Percentiles rank a stretch among this genome's conserved stretches.
phyloP scores from a whole-genome alignment of 2,797 vertebrate genomes.

The Sebastes paucispinis region DNA sequence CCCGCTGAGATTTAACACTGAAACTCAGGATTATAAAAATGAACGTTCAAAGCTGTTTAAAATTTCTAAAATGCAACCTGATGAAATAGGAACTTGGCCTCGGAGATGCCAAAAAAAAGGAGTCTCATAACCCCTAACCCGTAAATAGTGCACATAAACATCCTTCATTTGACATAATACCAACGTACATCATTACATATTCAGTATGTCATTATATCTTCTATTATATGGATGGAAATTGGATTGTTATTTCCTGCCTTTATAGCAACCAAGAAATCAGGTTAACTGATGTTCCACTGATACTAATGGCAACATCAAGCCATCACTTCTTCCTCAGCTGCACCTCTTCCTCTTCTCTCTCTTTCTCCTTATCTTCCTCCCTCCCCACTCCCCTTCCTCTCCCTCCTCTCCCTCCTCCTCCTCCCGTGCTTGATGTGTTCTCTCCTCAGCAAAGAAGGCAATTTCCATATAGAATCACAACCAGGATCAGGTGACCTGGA shows the following conservation, averaged over 20 bases:
- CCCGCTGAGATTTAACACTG: slow-evolving; percentile 49
- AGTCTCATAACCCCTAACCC: slow-evolving; percentile 24
- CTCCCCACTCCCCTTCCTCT: slow-evolving; percentile 7
- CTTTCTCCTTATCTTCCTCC: slow-evolving; percentile 24
- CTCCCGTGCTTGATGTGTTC: slow-evolving; percentile 67
- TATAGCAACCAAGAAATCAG: slow-evolving; percentile 64
- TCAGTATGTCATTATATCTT: slow-evolving; percentile 61
- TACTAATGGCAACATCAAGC: slow-evolving; percentile 75
- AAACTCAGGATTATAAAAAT: slow-evolving; percentile 50
- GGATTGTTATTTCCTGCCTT: slow-evolving; percentile 62
- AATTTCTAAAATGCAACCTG: slow-evolving; percentile 36
- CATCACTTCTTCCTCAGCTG: slow-evolving; percentile 55
- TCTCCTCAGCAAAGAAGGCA: slow-evolving; percentile 72
- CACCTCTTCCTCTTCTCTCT: slow-evolving; percentile 28
- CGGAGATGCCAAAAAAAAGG: slow-evolving; percentile 12
- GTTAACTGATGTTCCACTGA: slow-evolving; percentile 71
- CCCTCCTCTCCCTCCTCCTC: slow-evolving; percentile 11
- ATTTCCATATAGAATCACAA: slow-evolving; percentile 83
- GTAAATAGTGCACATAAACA: slow-evolving; percentile 46
- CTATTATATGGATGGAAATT: slow-evolving; percentile 60
- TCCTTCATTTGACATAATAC: slow-evolving; percentile 51
- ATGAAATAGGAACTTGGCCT: slow-evolving; percentile 52
- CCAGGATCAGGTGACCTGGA: slow-evolving; percentile 80
- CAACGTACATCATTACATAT: slow-evolving; percentile 55
- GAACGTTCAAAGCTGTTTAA: slow-evolving; percentile 51